These are phyloP conservation scores for Synergus japonicus DNA, from an alignment of 2,888 invertebrate species.

Conservation along the genomic window DNA sequence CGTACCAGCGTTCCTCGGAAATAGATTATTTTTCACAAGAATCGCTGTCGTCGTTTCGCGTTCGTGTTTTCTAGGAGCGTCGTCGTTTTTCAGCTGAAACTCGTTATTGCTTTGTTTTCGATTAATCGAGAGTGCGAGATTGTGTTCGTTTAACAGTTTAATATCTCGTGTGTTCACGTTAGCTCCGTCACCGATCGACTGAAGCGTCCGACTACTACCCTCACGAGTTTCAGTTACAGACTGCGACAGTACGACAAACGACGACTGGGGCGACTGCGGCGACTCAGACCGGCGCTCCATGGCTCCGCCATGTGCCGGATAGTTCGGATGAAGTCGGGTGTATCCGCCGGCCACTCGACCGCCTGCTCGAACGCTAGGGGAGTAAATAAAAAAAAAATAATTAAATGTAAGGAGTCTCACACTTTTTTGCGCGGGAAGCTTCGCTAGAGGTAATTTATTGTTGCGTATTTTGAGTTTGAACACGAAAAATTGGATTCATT, in stretches of 20 bases:
- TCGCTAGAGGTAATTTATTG: not conserved
- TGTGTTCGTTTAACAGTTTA: conserved; percentile 11
- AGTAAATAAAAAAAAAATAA: not conserved
- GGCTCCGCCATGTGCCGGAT: conserved; percentile 70
- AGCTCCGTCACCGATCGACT: conserved; percentile 54
- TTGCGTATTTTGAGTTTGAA: not conserved
- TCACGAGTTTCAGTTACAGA: conserved; percentile 54
- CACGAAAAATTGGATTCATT: not conserved
- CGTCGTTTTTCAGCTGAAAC: not conserved
- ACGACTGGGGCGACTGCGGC: conserved; percentile 50
- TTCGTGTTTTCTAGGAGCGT: conserved; percentile 6
- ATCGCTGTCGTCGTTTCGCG: not conserved
- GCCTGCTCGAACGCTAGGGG: conserved; percentile 20
- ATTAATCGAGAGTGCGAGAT: not conserved
- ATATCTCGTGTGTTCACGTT: conserved; percentile 15
- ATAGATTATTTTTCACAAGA: conserved; percentile 13
- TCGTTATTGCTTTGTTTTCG: conserved; percentile 14
- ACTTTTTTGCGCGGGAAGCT: conserved; percentile 3
- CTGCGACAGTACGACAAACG: conserved; percentile 61
- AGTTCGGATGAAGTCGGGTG: no score
- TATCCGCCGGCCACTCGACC: not conserved
- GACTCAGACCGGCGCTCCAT: conserved; percentile 63
- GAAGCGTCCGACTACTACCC: conserved; percentile 73
- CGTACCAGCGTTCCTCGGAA: not conserved
- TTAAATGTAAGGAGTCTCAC: not conserved